Conservation (phyloP, 23 tunicate species). For the Styela plicata region DNA sequence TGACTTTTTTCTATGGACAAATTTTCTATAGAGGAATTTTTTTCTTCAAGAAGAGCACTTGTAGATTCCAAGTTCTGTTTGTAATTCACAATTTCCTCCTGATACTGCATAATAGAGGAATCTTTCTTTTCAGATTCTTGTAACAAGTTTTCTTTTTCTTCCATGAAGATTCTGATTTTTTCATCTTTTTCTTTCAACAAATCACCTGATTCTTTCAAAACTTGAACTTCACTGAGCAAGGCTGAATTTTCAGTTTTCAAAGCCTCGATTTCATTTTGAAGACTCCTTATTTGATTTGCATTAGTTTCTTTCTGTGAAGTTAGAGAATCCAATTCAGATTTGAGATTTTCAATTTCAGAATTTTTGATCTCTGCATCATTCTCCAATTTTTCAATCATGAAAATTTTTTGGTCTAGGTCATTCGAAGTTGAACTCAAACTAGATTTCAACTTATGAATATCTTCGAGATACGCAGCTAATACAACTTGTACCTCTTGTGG, state of each 20-base stretch:
- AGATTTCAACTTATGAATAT: constrained; percentile 46
- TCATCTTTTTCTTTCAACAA: constrained; percentile 43
- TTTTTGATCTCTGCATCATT: constrained; percentile 1
- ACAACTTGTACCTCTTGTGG: constrained; percentile 37
- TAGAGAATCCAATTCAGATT: constrained; percentile 18
- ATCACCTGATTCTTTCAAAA: constrained; percentile 26
- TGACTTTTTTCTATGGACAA: not conserved
- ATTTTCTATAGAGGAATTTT: not conserved
- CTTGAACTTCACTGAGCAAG: constrained; percentile 22
- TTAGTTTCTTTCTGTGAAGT: not conserved
- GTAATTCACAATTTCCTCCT: not conserved
- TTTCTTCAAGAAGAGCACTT: constrained; percentile 6
- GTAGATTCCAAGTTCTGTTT: not conserved
- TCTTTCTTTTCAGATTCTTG: constrained; percentile 3
- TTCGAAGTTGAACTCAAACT: constrained; percentile 15
- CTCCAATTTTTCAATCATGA: constrained; percentile 2
- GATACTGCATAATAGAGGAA: not conserved
- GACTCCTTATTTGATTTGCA: constrained; percentile 7
- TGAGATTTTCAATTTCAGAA: constrained; percentile 3
- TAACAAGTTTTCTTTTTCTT: constrained; percentile 17
- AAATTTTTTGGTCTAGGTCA: constrained; percentile 20
- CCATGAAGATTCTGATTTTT: constrained; percentile 2
- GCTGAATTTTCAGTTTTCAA: not conserved
- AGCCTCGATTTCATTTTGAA: constrained; percentile 6
- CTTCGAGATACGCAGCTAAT: constrained; percentile 47